phyloP scores from a whole-genome alignment of 2,888 invertebrate species.

The Bellardia bayeri region DNA sequence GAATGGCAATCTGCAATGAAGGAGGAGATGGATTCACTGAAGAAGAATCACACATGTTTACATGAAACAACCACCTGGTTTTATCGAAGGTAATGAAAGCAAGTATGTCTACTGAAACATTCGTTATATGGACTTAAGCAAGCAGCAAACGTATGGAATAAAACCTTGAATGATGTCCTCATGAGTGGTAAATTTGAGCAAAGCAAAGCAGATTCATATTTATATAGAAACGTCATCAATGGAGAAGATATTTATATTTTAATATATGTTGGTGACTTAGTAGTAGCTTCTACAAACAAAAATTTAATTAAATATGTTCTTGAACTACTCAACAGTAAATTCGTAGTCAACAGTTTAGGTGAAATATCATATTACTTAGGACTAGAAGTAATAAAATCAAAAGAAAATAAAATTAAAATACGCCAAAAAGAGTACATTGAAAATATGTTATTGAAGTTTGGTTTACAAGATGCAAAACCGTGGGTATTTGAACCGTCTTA shows the following conservation, averaged over 20 bases:
- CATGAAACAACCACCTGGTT: slow-evolving; percentile 39
- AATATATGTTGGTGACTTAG: slow-evolving; percentile 66
- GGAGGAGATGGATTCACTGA: slow-evolving; percentile 61
- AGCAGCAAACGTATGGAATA: slow-evolving; percentile 24
- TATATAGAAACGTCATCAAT: slow-evolving; percentile 21
- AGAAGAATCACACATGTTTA: slow-evolving; percentile 55
- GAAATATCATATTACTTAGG: slow-evolving; percentile 30
- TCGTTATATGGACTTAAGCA: slow-evolving; percentile 22
- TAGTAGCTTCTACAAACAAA: slow-evolving; percentile 23
- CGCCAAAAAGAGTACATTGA: slow-evolving; percentile 38
- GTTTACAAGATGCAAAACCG: slow-evolving; percentile 19
- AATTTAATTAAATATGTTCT: not conserved
- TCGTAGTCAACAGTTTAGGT: slow-evolving; percentile 29
- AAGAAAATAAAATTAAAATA: not conserved
- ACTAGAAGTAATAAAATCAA: slow-evolving; percentile 8
- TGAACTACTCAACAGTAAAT: not conserved
- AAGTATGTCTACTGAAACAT: slow-evolving; percentile 3
- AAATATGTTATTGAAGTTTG: slow-evolving; percentile 16
- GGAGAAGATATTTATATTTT: slow-evolving; percentile 44
- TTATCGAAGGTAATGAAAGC: not conserved
- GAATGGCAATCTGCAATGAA: slow-evolving; percentile 59
- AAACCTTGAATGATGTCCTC: slow-evolving; percentile 10
- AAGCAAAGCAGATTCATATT: not conserved
- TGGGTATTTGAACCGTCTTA: slow-evolving; percentile 33
- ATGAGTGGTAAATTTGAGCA: not conserved